Evolutionary conservation across 1,140 invertebrate species (phyloP), one percentile per base, ranked within the genome.

Genomic region (Drosophila oshimai): DNA sequence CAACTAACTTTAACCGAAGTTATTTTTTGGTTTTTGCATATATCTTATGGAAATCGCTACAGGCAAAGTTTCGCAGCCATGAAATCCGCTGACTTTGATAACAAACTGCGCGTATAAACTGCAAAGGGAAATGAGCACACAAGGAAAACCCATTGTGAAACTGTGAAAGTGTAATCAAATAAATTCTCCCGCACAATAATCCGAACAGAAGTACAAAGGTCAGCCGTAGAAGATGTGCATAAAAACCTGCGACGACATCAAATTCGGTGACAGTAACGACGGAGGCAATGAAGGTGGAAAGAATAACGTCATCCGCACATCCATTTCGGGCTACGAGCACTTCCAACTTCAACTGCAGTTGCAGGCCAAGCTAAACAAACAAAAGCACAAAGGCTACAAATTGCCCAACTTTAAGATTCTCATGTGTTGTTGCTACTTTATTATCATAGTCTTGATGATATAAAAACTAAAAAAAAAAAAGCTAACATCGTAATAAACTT

Each of bases 81-180:
- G 65, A 77, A 83, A 53, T 36, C 28, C 53, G 17, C 69, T 67
- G 65, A 74, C 58, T 61, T 83, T 83, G 78, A 62, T 70, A 83
- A 77, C 58, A 74, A 83, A 64, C 42, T 36, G 51, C 58, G 24
- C 22, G 54, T 60, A 36, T 50, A 60, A 70, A 34, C 36, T 44
- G 49, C 60, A 31, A 58, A 41, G 50, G 7, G 51, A 57, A 78
- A 36, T 20, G 44, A 46, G 31, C 55, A 18, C 33, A 55, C 49
- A 47, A 37, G 42, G 37, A 55, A 57, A 60, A 15, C 33, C 18
- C 45, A 53, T 64, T 49, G 69, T 41, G 41, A 70, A 84, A 62
- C 69, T 83, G 49, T 83, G 42, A 76, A 86, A 70, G 61, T 75
- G 60, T 50, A 81, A 87, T 86, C 68, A 81, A 87, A 86, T 87